phyloP scores from a whole-genome alignment of 2,888 invertebrate genomes.

The Cyclophora punctaria region DNA sequence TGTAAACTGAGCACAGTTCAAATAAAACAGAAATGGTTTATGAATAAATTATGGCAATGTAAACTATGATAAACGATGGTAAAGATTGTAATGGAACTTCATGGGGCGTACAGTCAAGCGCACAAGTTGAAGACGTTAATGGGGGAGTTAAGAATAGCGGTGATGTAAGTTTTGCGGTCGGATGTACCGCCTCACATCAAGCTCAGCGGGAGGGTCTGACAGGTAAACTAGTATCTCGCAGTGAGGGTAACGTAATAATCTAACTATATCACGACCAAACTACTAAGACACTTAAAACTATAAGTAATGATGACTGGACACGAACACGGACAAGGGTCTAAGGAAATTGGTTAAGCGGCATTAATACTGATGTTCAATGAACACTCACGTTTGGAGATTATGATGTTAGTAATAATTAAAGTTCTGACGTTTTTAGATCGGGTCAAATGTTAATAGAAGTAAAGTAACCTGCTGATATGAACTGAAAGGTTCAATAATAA shows the following conservation, averaged over 20 bases:
- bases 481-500: no score
- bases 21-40: slow-evolving; percentile 62
- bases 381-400: slow-evolving; percentile 66
- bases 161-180: slow-evolving; percentile 43
- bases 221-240: slow-evolving; percentile 65
- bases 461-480: background rate
- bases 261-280: slow-evolving; percentile 50
- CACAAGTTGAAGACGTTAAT: slow-evolving; percentile 38
- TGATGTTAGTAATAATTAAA: slow-evolving; percentile 70
- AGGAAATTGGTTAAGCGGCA: slow-evolving; percentile 36
- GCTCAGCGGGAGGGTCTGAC: slow-evolving; percentile 66
- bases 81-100: slow-evolving; percentile 66
- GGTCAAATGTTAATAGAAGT: slow-evolving; percentile 27
- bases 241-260: slow-evolving; percentile 68
- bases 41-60: slow-evolving; percentile 72
- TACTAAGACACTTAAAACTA: slow-evolving; percentile 38
- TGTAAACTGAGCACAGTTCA: slow-evolving; percentile 58
- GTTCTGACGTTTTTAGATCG: slow-evolving; percentile 59
- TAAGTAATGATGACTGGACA: slow-evolving; percentile 20
- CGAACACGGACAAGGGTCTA: slow-evolving; percentile 24
- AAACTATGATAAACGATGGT: slow-evolving; percentile 72
- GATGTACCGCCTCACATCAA: slow-evolving; percentile 63
- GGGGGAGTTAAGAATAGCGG: slow-evolving; percentile 27
- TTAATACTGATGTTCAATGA: slow-evolving; percentile 57
- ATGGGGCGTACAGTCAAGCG: slow-evolving; percentile 49